Conservation (phyloP, 2,797 vertebrate species). For the Oceanodroma leucorhoa region DNA sequence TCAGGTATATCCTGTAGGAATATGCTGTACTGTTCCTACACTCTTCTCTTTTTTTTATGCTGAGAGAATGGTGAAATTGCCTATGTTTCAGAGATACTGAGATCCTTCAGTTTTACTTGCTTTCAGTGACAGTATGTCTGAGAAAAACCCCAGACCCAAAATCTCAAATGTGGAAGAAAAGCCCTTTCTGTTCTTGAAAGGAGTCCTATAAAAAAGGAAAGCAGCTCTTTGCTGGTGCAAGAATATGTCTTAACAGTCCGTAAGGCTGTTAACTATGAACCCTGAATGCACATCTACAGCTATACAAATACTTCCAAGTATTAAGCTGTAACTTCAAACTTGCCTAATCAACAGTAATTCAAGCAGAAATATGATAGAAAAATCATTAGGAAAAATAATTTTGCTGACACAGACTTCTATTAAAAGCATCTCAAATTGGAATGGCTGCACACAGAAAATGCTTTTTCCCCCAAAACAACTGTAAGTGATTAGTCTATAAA, state of each 20-base stretch:
- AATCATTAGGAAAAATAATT: not conserved
- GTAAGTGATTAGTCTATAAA: slow-evolving; percentile 25
- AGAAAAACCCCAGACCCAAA: not conserved
- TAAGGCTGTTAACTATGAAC: not conserved
- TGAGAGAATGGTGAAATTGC: not conserved
- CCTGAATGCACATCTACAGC: not conserved
- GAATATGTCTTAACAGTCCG: not conserved
- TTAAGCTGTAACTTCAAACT: not conserved
- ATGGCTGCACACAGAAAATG: slow-evolving; percentile 24
- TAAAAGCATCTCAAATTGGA: slow-evolving; percentile 1
- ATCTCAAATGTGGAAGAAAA: not conserved
- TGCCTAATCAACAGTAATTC: slow-evolving; percentile 28
- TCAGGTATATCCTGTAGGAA: not conserved
- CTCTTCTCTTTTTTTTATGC: not conserved
- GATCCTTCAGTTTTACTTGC: not conserved
- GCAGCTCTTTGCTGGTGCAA: not conserved
- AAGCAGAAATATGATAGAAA: slow-evolving; percentile 29
- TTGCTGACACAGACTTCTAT: not conserved
- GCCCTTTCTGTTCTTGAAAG: not conserved
- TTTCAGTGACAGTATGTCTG: not conserved
- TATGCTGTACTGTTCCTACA: not conserved
- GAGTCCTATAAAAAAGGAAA: not conserved
- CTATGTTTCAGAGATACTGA: not conserved
- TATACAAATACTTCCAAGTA: not conserved
- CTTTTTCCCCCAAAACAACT: not conserved